Conservation (phyloP, 2,888 invertebrate genomes). For the Acanthoscelides obtectus region DNA sequence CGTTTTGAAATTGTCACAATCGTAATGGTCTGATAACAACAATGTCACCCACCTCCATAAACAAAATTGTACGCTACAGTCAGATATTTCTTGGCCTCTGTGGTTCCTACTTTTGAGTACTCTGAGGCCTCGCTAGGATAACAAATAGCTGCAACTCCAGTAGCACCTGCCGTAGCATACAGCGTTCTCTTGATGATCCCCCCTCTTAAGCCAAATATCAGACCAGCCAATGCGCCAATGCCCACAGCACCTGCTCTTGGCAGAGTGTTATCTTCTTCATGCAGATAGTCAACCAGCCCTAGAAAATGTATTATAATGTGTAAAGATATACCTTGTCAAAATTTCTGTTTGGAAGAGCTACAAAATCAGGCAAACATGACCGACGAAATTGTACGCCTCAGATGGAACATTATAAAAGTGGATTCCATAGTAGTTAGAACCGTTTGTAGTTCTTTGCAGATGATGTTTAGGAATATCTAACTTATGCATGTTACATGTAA, state of each 20-base stretch:
- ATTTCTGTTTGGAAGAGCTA: no score
- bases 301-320: no score
- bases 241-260: slow-evolving; percentile 72
- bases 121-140: slow-evolving; percentile 66
- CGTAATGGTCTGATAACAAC: slow-evolving; percentile 55
- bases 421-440: no score
- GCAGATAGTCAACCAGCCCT: slow-evolving; percentile 65
- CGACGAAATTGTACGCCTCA: no score
- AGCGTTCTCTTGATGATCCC: slow-evolving; percentile 62
- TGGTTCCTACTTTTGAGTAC: slow-evolving; percentile 52
- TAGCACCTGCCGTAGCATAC: slow-evolving; percentile 62
- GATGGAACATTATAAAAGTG: no score
- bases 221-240: slow-evolving; percentile 71
- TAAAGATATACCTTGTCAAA: no score
- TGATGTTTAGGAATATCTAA: no score
- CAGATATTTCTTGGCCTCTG: slow-evolving; percentile 58
- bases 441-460: no score
- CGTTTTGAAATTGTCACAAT: no score
- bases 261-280: slow-evolving; percentile 74
- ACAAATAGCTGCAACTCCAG: slow-evolving; percentile 62
- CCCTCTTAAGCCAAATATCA: slow-evolving; percentile 68
- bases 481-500: no score
- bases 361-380: no score
- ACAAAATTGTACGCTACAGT: slow-evolving; percentile 71
- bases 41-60: slow-evolving; percentile 58